phyloP scores from a whole-genome alignment of 2,113 vertebrate species.

The Psettodes erumei region DNA sequence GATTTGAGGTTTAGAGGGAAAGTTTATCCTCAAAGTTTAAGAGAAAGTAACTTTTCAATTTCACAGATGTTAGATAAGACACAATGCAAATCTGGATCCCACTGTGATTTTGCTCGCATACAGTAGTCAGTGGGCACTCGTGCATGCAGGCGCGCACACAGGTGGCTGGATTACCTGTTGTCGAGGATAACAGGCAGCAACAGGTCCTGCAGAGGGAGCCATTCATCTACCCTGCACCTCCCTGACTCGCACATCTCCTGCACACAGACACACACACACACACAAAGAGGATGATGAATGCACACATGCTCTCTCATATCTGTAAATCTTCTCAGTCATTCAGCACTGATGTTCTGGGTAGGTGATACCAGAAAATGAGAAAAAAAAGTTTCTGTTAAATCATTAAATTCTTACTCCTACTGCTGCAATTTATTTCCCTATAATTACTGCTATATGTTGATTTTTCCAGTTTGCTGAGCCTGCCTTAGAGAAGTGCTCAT shows the following conservation, averaged over 20 bases:
- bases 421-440: not conserved
- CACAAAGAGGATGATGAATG: not conserved
- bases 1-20: constrained; percentile 63
- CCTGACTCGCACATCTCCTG: constrained; percentile 86
- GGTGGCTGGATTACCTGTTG: constrained; percentile 77
- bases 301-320: not conserved
- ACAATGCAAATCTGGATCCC: constrained; percentile 10
- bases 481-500: not conserved
- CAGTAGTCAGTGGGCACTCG: not conserved
- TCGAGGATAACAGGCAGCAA: constrained; percentile 86
- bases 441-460: not conserved
- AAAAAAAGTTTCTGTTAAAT: constrained; percentile 8
- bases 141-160: not conserved
- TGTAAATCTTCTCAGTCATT: constrained; percentile 7
- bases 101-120: constrained; percentile 21
- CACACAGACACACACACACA: constrained; percentile 22
- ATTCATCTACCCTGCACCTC: constrained; percentile 70
- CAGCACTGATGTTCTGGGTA: not conserved
- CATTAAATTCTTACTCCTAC: not conserved
- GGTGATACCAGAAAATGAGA: not conserved
- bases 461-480: not conserved
- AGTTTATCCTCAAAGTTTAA: constrained; percentile 63
- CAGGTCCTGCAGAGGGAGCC: constrained; percentile 81
- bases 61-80: constrained; percentile 53
- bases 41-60: constrained; percentile 67